A percentile compares a stretch with the other conserved stretches of the same genome.
phyloP scores from a whole-genome alignment of 37 sponge, comb jelly and placozoan genomes.

The Diacarnus erythraeanus region DNA sequence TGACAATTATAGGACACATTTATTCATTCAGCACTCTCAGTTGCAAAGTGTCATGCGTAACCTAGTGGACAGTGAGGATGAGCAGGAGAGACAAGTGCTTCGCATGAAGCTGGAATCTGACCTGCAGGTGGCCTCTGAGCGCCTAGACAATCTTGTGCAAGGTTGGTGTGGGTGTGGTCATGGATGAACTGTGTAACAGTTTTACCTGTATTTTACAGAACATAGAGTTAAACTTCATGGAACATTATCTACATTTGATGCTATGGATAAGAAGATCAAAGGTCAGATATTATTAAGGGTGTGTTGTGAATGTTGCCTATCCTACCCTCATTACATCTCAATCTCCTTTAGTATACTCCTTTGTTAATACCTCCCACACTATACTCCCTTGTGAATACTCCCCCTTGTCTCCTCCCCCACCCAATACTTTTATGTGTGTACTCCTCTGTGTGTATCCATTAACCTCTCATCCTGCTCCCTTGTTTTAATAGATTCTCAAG shows the following conservation, averaged over 20 bases:
- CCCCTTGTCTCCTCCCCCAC: neutral
- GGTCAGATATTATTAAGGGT: slow-evolving; percentile 30
- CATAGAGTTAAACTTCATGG: slow-evolving; percentile 70
- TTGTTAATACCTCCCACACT: neutral
- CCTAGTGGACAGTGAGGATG: slow-evolving; percentile 58
- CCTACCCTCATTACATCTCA: neutral
- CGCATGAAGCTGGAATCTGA: slow-evolving; percentile 50
- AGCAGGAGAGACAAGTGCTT: slow-evolving; percentile 57
- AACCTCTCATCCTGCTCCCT: too few species aligned
- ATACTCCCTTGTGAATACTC: neutral
- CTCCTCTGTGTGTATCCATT: neutral
- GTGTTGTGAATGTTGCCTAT: too few species aligned
- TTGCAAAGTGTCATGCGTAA: slow-evolving; percentile 65
- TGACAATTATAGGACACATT: too few species aligned
- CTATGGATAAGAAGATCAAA: slow-evolving; percentile 56
- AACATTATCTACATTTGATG: slow-evolving; percentile 60
- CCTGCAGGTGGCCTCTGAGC: slow-evolving; percentile 44
- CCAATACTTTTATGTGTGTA: neutral
- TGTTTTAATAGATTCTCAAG: slow-evolving; percentile 58
- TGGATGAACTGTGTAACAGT: too few species aligned
- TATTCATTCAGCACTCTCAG: slow-evolving; percentile 34
- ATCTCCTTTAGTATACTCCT: neutral
- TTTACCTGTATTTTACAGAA: slow-evolving; percentile 57
- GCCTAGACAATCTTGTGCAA: slow-evolving; percentile 45
- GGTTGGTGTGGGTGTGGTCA: slow-evolving; percentile 21